Base-by-base conservation (phyloP, 2,113 vertebrate species). In the Pteropus alecto region DNA sequence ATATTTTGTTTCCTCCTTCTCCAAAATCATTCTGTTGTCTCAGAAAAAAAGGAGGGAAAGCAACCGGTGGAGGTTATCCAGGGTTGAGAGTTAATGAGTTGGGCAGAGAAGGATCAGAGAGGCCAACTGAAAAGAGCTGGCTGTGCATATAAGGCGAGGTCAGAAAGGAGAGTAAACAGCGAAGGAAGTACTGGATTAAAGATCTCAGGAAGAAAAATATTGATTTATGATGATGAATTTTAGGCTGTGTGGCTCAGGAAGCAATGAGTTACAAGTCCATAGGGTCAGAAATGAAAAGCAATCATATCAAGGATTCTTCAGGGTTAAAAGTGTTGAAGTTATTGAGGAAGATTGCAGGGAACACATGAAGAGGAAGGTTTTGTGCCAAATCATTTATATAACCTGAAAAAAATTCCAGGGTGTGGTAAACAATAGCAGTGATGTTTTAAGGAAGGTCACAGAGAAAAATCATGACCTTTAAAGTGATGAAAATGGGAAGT, bases 381-480 rank as follows among this genome's bases (percentile, higher is more conserved):
- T 65, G 63, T 0, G 2, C 70, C 87, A 90, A 94, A 70, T 60
- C 21, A 65, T 43, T 93, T 79, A 67, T 76, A 41, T 48, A 41
- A 87, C n/a, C 79, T 58, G 65, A 92, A 95, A 68, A 87, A 51
- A 74, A 92, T 84, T 63, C n/a, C 19, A 82, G 89, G 33, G 56
- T 43, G 61, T 77, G 84, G 54, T 51, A 77, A 41, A 65, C 30
- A 81, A 87, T 8, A 81, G 54, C 16, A 71, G 68, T 33, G 63
- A 38, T 74, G 24, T 71, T 87, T 90, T 85, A 77, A 78, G 22
- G 33, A 76, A 92, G 43, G 63, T 89, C 67, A 68, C 4, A 77
- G 33, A 88, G 4, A 51, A 16, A 91, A n/a, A 48, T 24, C 30
- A 71, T 74, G 24, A 5, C 41, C 26, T 58, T 58, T 67, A 48